Evolutionary conservation across 2,113 vertebrate species (phyloP).

Genomic region (Callaeas wilsoni): DNA sequence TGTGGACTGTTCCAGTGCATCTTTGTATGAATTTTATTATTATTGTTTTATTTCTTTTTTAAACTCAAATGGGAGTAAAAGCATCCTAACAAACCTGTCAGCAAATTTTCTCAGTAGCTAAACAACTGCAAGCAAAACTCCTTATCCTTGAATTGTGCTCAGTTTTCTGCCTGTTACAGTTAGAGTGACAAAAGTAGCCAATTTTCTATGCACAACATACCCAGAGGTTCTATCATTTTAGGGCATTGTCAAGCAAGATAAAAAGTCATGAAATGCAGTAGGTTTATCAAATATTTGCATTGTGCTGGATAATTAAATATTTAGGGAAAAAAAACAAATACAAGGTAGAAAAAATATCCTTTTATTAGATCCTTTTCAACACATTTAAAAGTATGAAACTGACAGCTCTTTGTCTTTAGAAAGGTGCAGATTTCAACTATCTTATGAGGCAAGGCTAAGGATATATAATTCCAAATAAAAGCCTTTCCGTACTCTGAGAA

Average conservation of each 20-base stretch:
- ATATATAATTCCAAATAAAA: conserved; percentile 63
- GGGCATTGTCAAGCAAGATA: neutral
- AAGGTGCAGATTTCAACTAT: conserved; percentile 44
- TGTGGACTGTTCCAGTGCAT: neutral
- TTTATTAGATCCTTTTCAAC: conserved; percentile 30
- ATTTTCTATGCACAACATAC: neutral
- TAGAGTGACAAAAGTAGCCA: neutral
- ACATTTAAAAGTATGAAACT: neutral
- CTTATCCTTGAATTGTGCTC: neutral
- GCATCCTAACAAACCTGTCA: neutral
- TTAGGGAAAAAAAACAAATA: neutral
- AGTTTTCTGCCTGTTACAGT: conserved; percentile 10
- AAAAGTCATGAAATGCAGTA: neutral
- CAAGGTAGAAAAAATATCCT: neutral
- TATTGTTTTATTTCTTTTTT: neutral
- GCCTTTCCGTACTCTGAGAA: conserved; percentile 49
- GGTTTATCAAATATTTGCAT: neutral
- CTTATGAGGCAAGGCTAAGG: conserved; percentile 10
- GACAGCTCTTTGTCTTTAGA: conserved; percentile 58
- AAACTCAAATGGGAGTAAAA: neutral
- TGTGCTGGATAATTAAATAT: neutral
- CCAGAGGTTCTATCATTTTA: neutral
- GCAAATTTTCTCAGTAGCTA: conserved; percentile 17
- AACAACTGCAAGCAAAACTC: conserved; percentile 44
- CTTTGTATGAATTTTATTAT: neutral